Base-by-base conservation (phyloP, 2,797 vertebrate species). In the Psittacula echo region DNA sequence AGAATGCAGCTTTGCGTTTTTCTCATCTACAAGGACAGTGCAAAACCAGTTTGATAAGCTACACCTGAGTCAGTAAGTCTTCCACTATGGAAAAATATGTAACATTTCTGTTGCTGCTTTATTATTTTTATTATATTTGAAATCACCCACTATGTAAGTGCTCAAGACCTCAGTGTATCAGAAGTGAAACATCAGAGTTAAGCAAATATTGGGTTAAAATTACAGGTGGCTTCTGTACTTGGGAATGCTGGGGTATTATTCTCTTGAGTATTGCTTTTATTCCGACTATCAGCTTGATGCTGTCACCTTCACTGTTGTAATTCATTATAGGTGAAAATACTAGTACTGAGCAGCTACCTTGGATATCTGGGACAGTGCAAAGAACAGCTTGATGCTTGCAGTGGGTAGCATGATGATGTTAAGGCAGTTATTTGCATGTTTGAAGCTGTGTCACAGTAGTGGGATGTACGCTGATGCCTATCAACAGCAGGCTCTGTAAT, bases 101-200 rank as follows among this genome's bases (percentile, higher is more conserved):
- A 30, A 7, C 11, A 20, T 65, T 94, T 88, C 41, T 68, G 26
- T 26, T 82, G 47, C 41, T 60, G 19, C 48, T 50, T 78, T 51
- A 56, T 42, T 67, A 45, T 66, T 37, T 71, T 48, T 89, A 23
- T 1, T 11, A 68, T 30, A 24, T 17, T 54, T 24, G 3, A 72
- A 30, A 17, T 79, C 1, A 1, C 18, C 3, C 9, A 1, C 29
- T 39, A 11, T 39, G 3, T n/a, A 50, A 50, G 23, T 44, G 27
- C n/a, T 87, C 42, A 73, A 4, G 41, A 60, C 72, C 24, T 3
- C 5, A 7, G 5, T 27, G 21, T 60, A 61, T 72, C 15, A 54
- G 39, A 53, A 53, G 24, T 34, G 30, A 79, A 48, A 32, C 16
- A 26, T 67, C 13, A 60, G 6, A 48, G 67, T 37, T 58, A 30